Base-by-base conservation (phyloP, 2,888 invertebrate genomes). In the Lysandra coridon region DNA sequence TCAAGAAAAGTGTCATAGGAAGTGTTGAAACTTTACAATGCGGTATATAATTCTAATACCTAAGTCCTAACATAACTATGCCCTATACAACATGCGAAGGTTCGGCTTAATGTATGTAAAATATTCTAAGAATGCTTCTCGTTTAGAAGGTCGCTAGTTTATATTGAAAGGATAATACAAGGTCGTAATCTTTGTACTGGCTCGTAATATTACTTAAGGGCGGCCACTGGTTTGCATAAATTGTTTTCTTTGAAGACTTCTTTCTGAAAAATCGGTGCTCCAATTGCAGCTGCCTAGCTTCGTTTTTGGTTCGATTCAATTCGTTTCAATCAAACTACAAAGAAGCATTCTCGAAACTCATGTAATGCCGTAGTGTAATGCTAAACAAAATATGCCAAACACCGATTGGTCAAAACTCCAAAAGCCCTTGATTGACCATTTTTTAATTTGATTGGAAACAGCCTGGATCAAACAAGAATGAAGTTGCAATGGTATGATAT, bases 161-260 rank as follows among this genome's bases (percentile, higher is more conserved):
- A 49, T 49, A 75, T 49, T 23, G 75, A 75, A 75, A 75, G 75
- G 75, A 75, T 75, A 73, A 44, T 75, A 3, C 75, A 75, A 75
- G 75, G 75, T 44, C 23, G 75, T 44, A 49, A 75, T 75, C 14
- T 40, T 44, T 40, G 49, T 75, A 7, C 30, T 69, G 7, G 64
- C 30, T 4, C 30, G 30, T 64, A 64, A 14, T 64, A 17, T 64
- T 1, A 23, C 5, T 49, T 49, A 49, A 12, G 10, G 10, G 49
- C 2, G 5, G 7, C 44, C 4, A 53, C 4, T 57, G 17, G 0
- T 1, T 57, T 57, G 12, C 57, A 53, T 49, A 0, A 49, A 10
- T 12, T 2, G 40, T 0, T 40, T 40, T 40, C 40, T 40, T 40
- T 40, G 40, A 40, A 40, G 1, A 40, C 40, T 40, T 40, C 1